These are phyloP conservation scores for Tetramorium bicarinatum DNA, from an alignment of 2,888 invertebrate genomes.

Conservation along the genomic window DNA sequence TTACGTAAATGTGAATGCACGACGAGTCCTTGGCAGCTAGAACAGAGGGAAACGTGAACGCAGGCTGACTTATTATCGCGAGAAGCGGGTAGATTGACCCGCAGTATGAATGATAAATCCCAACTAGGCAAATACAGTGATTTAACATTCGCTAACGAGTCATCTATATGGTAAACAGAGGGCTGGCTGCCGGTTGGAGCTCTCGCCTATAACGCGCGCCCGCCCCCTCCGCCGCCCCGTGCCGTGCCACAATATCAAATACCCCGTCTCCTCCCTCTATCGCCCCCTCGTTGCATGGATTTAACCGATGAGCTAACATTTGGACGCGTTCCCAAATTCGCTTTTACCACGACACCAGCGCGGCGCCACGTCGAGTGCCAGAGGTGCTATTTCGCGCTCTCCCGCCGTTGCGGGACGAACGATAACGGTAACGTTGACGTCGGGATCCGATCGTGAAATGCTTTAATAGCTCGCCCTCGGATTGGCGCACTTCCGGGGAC, in stretches of 20 bases:
- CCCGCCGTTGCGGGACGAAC: not conserved
- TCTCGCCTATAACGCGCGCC: slow-evolving; percentile 76
- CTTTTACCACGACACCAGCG: slow-evolving; percentile 74
- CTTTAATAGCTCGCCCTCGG: slow-evolving; percentile 27
- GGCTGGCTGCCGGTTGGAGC: slow-evolving; percentile 76
- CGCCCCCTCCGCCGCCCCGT: slow-evolving; percentile 53
- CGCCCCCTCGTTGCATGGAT: slow-evolving; percentile 71
- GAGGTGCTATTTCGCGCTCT: slow-evolving; percentile 51
- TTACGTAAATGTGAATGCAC: slow-evolving; percentile 62
- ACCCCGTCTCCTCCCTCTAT: slow-evolving; percentile 56
- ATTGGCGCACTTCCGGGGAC: not conserved
- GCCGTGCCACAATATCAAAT: slow-evolving; percentile 79
- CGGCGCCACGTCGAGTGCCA: slow-evolving; percentile 60
- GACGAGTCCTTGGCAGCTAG: slow-evolving; percentile 61
- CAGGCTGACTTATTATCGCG: slow-evolving; percentile 78
- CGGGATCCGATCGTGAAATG: slow-evolving; percentile 14
- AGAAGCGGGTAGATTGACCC: slow-evolving; percentile 80
- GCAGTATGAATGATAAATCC: slow-evolving; percentile 84
- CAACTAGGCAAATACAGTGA: slow-evolving; percentile 84
- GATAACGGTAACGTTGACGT: slow-evolving; percentile 21
- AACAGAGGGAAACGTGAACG: slow-evolving; percentile 64
- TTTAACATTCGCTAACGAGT: slow-evolving; percentile 85
- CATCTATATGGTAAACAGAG: slow-evolving; percentile 85
- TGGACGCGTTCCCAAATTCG: slow-evolving; percentile 78
- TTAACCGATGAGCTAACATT: slow-evolving; percentile 80